These are phyloP conservation scores for Rotaria sp. DNA, from an alignment of 2,888 invertebrate genomes.

Conservation along the genomic window DNA sequence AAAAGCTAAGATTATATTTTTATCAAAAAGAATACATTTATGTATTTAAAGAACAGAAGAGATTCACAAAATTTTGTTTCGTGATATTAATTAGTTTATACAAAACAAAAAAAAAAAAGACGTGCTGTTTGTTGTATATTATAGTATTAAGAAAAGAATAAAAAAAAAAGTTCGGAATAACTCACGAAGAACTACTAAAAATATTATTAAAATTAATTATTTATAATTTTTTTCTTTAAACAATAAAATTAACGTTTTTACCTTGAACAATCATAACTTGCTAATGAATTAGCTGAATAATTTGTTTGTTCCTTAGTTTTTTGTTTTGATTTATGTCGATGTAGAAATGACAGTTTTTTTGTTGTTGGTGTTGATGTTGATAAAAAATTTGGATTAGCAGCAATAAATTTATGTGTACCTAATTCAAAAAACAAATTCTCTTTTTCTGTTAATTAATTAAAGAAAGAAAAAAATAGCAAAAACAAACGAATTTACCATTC, in stretches of 20 bases:
- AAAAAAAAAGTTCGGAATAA: background rate
- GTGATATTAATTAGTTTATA: background rate
- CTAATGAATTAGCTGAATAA: background rate
- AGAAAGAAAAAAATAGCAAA: background rate
- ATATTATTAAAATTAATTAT: background rate
- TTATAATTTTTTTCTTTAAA: no score
- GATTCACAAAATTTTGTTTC: background rate
- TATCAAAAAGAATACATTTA: background rate
- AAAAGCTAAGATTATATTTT: background rate
- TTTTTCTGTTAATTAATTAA: background rate
- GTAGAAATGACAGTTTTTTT: slow-evolving; percentile 1
- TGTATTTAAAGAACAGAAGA: background rate
- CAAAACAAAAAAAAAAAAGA: background rate
- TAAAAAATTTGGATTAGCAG: background rate
- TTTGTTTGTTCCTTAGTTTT: background rate
- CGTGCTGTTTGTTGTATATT: background rate
- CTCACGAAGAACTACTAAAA: background rate
- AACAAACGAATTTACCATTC: background rate
- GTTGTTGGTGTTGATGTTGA: background rate
- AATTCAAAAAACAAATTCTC: background rate
- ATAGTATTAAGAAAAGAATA: no score
- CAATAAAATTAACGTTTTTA: background rate
- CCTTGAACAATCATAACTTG: slow-evolving; percentile 12
- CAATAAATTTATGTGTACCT: background rate
- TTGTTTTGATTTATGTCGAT: slow-evolving; percentile 19